Conservation (phyloP, 2,113 vertebrate species). For the Mustela nigripes region DNA sequence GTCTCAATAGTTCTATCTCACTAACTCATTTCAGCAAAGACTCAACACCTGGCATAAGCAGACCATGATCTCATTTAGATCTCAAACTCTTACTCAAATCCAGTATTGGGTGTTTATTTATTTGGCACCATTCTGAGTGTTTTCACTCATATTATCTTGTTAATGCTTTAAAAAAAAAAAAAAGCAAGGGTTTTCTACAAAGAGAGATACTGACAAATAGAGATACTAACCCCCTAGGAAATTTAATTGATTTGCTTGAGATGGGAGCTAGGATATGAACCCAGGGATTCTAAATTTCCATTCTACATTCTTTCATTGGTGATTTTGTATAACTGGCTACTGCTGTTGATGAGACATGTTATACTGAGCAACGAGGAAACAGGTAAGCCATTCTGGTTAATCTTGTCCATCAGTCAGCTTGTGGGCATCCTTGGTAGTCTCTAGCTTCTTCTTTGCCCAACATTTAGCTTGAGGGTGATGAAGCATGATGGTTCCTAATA, state of each 20-base stretch:
- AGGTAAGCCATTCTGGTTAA: not conserved
- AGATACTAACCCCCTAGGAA: not conserved
- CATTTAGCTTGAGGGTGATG: slow-evolving; percentile 13
- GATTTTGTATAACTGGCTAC: slow-evolving; percentile 1
- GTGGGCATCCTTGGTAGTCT: not conserved
- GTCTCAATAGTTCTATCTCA: not conserved
- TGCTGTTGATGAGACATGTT: not conserved
- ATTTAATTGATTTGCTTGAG: slow-evolving; percentile 32
- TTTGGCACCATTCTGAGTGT: not conserved
- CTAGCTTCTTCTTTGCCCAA: not conserved
- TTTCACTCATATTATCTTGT: slow-evolving; percentile 28
- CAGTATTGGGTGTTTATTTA: slow-evolving; percentile 31
- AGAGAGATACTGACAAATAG: not conserved
- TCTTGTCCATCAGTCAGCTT: not conserved
- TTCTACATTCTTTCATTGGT: not conserved
- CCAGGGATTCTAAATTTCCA: not conserved
- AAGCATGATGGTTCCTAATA: not conserved
- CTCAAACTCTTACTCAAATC: not conserved
- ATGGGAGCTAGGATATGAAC: not conserved
- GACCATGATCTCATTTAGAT: not conserved
- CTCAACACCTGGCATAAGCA: not conserved
- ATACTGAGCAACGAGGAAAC: slow-evolving; percentile 18
- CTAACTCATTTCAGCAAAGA: not conserved
- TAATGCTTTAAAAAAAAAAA: not conserved
- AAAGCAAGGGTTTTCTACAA: not conserved